Conservation (phyloP, 2,797 vertebrate species). For the Parotocinclus haroldoi region DNA sequence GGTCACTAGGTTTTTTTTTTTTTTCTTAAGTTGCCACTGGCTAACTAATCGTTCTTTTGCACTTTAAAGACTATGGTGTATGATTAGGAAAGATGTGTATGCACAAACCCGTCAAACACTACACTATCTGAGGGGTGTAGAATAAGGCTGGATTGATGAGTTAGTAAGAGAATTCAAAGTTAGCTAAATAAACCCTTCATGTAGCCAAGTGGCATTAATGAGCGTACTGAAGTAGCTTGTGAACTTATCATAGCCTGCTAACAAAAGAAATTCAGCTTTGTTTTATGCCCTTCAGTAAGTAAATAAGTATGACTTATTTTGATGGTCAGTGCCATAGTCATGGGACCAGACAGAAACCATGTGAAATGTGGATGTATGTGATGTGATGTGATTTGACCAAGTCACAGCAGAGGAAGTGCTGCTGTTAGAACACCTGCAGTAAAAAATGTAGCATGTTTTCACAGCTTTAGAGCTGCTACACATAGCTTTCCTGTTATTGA, state of each 20-base stretch:
- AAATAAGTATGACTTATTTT: neutral
- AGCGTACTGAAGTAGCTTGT: no score
- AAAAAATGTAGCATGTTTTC: constrained; percentile 47
- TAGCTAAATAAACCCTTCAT: no score
- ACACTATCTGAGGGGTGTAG: neutral
- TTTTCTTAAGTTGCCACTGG: constrained; percentile 12
- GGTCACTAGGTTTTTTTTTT: constrained; percentile 29
- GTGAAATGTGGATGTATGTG: neutral
- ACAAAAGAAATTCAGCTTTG: neutral
- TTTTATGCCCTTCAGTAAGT: neutral
- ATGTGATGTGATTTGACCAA: constrained; percentile 19
- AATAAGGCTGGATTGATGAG: neutral
- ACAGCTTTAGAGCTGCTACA: constrained; percentile 47
- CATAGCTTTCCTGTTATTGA: constrained; percentile 54
- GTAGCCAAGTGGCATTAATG: no score
- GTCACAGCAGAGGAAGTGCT: constrained; percentile 40
- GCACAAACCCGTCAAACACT: neutral
- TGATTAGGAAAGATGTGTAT: constrained; percentile 25
- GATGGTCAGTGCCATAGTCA: constrained; percentile 14
- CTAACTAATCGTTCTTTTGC: constrained; percentile 53
- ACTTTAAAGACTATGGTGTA: constrained; percentile 62
- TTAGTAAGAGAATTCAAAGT: no score
- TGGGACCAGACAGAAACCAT: constrained; percentile 16
- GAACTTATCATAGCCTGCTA: no score
- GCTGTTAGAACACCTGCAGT: constrained; percentile 46